These are phyloP conservation scores for Caradrina kadenii DNA, from an alignment of 2,888 invertebrate genomes.

Conservation along the genomic window DNA sequence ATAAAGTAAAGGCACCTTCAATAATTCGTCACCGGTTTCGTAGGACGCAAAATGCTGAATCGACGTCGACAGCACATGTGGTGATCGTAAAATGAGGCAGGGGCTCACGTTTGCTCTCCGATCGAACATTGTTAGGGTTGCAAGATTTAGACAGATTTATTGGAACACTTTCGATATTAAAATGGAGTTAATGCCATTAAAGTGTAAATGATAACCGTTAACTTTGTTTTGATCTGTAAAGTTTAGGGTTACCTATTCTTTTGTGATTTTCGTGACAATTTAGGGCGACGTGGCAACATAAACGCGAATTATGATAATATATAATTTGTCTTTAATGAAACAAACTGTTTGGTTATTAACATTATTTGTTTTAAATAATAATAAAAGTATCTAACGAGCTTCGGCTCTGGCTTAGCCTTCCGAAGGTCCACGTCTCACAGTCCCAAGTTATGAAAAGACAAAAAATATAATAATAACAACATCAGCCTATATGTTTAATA, in stretches of 20 bases:
- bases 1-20: constrained; percentile 68
- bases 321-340: background rate
- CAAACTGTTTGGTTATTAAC: background rate
- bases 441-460: too few species aligned
- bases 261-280: constrained; percentile 11
- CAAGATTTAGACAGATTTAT: constrained; percentile 41
- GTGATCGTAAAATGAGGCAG: constrained; percentile 68
- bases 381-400: background rate
- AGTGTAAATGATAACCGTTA: constrained; percentile 49
- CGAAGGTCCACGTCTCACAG: too few species aligned
- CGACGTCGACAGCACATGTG: constrained; percentile 68
- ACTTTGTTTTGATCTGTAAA: constrained; percentile 50
- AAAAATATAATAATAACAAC: too few species aligned
- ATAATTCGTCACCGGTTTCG: constrained; percentile 65
- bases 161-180: constrained; percentile 54
- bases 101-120: constrained; percentile 53
- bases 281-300: background rate
- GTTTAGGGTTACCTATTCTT: constrained; percentile 24
- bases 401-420: too few species aligned
- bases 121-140: constrained; percentile 60
- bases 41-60: constrained; percentile 60
- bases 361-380: background rate
- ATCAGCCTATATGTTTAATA: too few species aligned
- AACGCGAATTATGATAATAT: background rate
- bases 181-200: constrained; percentile 53